phyloP scores from a whole-genome alignment of 2,113 vertebrate genomes.

The Ascaphus truei region DNA sequence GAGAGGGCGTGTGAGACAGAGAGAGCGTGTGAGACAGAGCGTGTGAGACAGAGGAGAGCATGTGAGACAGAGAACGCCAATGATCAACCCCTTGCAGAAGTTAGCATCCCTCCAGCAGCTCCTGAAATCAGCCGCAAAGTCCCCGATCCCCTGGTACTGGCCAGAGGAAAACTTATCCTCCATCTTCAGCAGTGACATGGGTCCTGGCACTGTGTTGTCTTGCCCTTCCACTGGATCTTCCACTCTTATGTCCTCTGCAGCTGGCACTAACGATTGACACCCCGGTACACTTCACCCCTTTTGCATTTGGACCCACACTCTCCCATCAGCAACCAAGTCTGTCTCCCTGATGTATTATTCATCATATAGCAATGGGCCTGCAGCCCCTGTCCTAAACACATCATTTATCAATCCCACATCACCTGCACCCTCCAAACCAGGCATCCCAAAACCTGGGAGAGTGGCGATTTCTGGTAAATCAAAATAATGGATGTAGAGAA shows the following conservation, averaged over 20 bases:
- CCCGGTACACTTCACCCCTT: too few relatives aligned
- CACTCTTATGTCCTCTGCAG: conserved; percentile 36
- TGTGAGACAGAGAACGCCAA: too few relatives aligned
- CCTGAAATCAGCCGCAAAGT: conserved; percentile 92
- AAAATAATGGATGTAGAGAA: too few relatives aligned
- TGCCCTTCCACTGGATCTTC: neutral
- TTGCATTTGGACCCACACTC: neutral
- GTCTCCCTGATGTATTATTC: neutral
- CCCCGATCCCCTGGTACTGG: conserved; percentile 81
- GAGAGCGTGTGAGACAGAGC: too few relatives aligned
- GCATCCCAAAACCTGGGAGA: too few relatives aligned
- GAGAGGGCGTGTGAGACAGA: too few relatives aligned
- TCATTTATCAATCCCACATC: too few relatives aligned
- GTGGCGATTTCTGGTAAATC: too few relatives aligned
- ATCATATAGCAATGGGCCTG: neutral
- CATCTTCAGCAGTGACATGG: conserved; percentile 78
- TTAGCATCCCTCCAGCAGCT: conserved; percentile 89
- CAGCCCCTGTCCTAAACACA: too few relatives aligned
- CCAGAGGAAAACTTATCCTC: conserved; percentile 81
- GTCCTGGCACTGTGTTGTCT: conserved; percentile 36
- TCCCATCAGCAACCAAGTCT: neutral
- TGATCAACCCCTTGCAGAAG: too few relatives aligned
- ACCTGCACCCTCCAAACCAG: too few relatives aligned
- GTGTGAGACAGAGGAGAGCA: too few relatives aligned
- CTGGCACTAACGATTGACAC: neutral